Base-by-base conservation (phyloP, 2,888 invertebrate genomes). In the Tetragonisca angustula region DNA sequence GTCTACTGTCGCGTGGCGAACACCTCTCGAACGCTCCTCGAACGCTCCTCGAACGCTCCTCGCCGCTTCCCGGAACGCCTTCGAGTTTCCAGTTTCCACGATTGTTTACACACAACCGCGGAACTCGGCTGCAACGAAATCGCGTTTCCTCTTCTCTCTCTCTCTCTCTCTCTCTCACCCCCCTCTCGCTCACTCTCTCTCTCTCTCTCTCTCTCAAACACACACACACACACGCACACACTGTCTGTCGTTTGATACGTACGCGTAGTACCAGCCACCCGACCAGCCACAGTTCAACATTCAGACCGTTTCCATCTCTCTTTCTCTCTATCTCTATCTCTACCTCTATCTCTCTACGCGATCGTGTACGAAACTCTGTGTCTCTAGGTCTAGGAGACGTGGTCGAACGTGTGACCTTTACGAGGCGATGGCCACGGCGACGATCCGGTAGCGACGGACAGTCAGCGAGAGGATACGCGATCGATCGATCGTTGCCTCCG, bases 401-500 rank as follows among this genome's bases (percentile, higher is more conserved):
- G 13, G 56, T n/a, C 56, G 56, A 2, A 59, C 56, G 56, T n/a
- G 56, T 59, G n/a, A 59, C 56, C 56, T 59, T 59, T 59, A 24
- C n/a, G 56, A 62, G 43, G n/a, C 62, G 36, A 76, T n/a, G 62
- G 6, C 54, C 21, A 62, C 62, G 73, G n/a, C 73, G 65, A 65
- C 59, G 76, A 52, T 74, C 64, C 79, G 86, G 74, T 84, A 56
- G 76, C 65, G 49, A 74, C 74, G 76, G 74, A 71, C 5, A 78
- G 64, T 77, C 67, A 64, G 65, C 68, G 73, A 62, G 73, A 36
- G 65, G 68, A 76, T 84, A 80, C 88, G 77, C 36, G 68, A 69
- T 52, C 86, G 88, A 71, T 73, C 86, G 87, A 81, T 86, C 87
- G 84, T 87, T 80, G 81, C 78, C 81, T 78, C 79, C 79, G 59